phyloP scores from a whole-genome alignment of 2,797 vertebrate species.

The Anabas testudineus region DNA sequence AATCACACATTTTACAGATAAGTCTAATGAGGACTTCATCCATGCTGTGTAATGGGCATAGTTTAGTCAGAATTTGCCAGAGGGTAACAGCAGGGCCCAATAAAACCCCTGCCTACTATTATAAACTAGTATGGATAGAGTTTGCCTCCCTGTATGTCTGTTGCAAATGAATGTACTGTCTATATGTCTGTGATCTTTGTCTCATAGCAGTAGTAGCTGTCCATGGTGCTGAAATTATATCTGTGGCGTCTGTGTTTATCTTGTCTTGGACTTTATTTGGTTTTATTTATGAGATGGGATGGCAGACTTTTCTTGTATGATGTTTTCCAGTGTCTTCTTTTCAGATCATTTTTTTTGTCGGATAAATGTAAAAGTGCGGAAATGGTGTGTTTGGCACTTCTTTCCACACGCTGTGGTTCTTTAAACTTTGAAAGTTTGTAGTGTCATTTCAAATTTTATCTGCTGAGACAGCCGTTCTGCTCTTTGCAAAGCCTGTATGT shows the following conservation, averaged over 20 bases:
- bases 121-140: background rate
- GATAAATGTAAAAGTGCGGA: too few species aligned
- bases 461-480: background rate
- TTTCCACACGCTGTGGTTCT: background rate
- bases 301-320: background rate
- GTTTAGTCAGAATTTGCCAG: background rate
- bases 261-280: background rate
- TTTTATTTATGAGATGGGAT: constrained; percentile 3
- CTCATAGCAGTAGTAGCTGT: background rate
- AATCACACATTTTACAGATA: background rate
- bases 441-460: background rate
- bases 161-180: background rate
- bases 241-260: background rate
- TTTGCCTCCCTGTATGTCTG: background rate
- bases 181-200: background rate
- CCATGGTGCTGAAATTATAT: constrained; percentile 12
- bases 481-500: background rate
- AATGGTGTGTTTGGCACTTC: background rate
- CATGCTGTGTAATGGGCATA: background rate
- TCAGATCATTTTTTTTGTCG: background rate
- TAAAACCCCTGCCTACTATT: too few species aligned
- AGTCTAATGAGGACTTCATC: background rate
- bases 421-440: background rate
- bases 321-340: too few species aligned
- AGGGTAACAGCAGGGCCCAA: background rate